Base-by-base conservation (phyloP, 2,888 invertebrate species). In the Myopa testacea region DNA sequence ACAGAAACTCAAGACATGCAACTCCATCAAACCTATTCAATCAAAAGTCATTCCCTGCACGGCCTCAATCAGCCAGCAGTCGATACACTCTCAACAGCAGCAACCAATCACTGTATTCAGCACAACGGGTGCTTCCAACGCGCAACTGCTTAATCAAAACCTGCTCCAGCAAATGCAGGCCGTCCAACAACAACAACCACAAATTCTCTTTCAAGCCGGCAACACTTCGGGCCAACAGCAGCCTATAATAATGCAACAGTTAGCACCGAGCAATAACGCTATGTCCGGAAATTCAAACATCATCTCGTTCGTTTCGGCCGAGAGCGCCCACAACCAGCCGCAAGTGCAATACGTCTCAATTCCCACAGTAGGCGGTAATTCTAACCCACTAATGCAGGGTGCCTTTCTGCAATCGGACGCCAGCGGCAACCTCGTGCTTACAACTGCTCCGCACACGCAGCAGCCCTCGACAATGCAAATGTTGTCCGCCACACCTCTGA, bases 271-370 rank as follows among this genome's bases (percentile, higher is more conserved):
- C 0, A 87, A 83, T 90, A 78, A 83, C 90, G 68, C 80, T 0
- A 62, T 81, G 40, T 81, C 83, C 16, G 50, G 87, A 89, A 76
- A 81, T 34, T 88, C 90, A 68, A 91, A 90, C 83, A 89, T 91
- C 76, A 90, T 91, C 73, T 91, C 92, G 4, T 88, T 89, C 78
- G 85, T 89, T 16, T 86, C 88, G 60, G 85, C 85, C 4, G 87
- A 87, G n/a, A 85, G 86, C 4, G 82, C 86, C 4, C 87, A 88
- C 78, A 88, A 50, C 55, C 91, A 92, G 77, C 92, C 94, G 87
- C 95, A 95, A 84, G 94, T 95, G 88, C 95, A 95, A 84, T 95
- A 95, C 83, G 93, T 95, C 68, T 92, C 95, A 12, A 84, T 89
- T 79, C 89, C 89, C 0, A 92, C 94, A 0, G 91, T 92, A 0